These are phyloP conservation scores for Lepilemur septentrionalis DNA, from an alignment of 2,797 vertebrate species.

Conservation along the genomic window DNA sequence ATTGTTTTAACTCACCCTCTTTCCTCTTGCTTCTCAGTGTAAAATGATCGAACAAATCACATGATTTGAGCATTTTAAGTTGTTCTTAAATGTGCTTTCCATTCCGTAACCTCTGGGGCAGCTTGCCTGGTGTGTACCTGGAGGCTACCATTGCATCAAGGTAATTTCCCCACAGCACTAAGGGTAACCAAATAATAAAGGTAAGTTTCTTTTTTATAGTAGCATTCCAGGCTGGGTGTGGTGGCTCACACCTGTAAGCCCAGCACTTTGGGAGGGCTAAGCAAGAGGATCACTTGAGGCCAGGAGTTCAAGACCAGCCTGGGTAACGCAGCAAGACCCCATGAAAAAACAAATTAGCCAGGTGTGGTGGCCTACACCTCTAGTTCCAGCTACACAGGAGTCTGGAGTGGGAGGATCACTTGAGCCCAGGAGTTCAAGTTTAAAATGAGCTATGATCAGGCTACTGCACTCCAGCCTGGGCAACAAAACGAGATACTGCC, in stretches of 20 bases:
- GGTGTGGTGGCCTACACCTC: not conserved
- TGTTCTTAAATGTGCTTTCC: not conserved
- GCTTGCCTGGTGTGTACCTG: not conserved
- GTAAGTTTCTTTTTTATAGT: constrained; percentile 12
- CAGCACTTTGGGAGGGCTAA: not conserved
- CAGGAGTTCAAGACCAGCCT: not conserved
- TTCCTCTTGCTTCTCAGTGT: not conserved
- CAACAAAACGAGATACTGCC: not conserved
- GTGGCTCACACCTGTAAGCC: not conserved
- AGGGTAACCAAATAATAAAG: not conserved
- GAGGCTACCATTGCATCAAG: not conserved
- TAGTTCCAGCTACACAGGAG: not conserved
- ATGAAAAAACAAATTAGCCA: not conserved
- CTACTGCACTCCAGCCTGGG: too few species aligned
- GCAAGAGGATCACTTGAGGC: not conserved
- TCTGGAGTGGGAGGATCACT: not conserved
- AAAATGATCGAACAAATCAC: not conserved
- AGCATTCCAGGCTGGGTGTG: not conserved
- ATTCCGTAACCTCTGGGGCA: not conserved
- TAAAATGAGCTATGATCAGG: not conserved
- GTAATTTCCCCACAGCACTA: not conserved
- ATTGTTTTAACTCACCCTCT: not conserved
- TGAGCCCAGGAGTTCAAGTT: not conserved
- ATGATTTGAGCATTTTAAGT: not conserved
- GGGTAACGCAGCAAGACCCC: too few species aligned